Percentiles rank a stretch among this genome's conserved stretches.
phyloP scores from a whole-genome alignment of 2,113 vertebrate genomes.

The Lamprotornis superbus region DNA sequence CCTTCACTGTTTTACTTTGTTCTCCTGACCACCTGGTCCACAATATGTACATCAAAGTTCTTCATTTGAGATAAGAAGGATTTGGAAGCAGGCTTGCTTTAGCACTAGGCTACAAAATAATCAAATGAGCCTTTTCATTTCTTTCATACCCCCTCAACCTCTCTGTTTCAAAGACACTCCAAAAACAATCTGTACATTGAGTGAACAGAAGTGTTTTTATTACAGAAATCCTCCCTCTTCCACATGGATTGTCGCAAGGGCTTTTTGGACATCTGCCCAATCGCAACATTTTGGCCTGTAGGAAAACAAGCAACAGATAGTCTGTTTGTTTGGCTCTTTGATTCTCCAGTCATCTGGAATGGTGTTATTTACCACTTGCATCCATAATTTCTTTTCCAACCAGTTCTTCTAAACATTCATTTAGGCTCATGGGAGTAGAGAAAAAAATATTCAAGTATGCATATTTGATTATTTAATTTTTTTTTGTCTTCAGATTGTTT shows the following conservation, averaged over 20 bases:
- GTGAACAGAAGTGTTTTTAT: conserved; percentile 64
- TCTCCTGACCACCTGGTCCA: conserved; percentile 23
- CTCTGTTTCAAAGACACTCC: conserved; percentile 52
- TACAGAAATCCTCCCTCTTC: conserved; percentile 54
- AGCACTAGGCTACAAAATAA: neutral
- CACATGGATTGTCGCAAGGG: conserved; percentile 29
- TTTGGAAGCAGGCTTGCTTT: conserved; percentile 28
- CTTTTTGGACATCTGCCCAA: conserved; percentile 61
- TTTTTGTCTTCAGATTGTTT: neutral
- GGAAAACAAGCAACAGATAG: conserved; percentile 61
- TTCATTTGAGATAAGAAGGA: conserved; percentile 26
- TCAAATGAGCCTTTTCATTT: conserved; percentile 54
- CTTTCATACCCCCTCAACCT: neutral
- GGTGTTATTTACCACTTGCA: conserved; percentile 26
- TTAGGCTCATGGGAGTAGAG: neutral
- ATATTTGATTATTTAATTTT: neutral
- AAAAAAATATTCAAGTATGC: neutral
- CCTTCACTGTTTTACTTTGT: conserved; percentile 11
- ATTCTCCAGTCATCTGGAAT: conserved; percentile 45
- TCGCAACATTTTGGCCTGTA: conserved; percentile 57
- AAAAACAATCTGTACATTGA: conserved; percentile 52
- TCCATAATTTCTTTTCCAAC: conserved; percentile 26
- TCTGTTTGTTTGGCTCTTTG: conserved; percentile 50
- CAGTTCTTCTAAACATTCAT: neutral
- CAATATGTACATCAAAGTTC: conserved; percentile 41